Evolutionary conservation across 2,797 vertebrate genomes (phyloP).

Genomic region (Anabas testudineus): DNA sequence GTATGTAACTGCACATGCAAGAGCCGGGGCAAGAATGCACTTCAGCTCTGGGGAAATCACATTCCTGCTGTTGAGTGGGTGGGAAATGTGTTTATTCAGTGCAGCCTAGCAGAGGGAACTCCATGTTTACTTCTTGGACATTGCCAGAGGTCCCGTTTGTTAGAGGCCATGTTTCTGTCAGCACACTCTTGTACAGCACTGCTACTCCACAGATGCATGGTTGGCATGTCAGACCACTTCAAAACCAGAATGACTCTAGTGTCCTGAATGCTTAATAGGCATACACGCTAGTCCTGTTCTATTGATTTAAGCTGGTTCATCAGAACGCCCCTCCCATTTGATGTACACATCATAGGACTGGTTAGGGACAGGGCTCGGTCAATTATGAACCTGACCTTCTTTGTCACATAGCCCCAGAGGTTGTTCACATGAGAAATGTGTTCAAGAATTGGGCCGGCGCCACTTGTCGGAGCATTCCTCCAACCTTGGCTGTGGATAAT

Average conservation of each 20-base stretch:
- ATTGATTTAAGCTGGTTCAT: background rate
- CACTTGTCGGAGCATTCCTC: conserved; percentile 66
- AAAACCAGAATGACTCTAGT: conserved; percentile 15
- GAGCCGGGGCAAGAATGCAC: conserved; percentile 10
- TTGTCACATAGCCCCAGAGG: conserved; percentile 49
- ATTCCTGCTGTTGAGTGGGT: conserved; percentile 40
- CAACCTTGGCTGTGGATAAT: conserved; percentile 75
- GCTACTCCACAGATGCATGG: conserved; percentile 22
- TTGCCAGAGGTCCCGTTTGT: conserved; percentile 58
- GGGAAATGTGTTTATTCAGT: conserved; percentile 59
- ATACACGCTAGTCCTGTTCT: too few relatives aligned
- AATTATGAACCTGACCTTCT: conserved; percentile 51
- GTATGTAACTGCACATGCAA: too few relatives aligned
- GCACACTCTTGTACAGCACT: conserved; percentile 10
- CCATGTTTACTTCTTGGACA: conserved; percentile 52
- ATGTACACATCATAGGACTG: conserved; percentile 23
- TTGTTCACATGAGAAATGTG: conserved; percentile 61
- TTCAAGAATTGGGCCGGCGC: conserved; percentile 75
- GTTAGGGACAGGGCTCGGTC: conserved; percentile 42
- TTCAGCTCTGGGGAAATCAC: conserved; percentile 36
- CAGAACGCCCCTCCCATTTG: background rate
- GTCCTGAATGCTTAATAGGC: background rate
- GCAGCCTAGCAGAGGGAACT: conserved; percentile 44
- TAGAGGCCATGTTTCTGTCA: conserved; percentile 28
- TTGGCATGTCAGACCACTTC: conserved; percentile 1